phyloP scores from a whole-genome alignment of 1,140 invertebrate genomes.

The Choristoneura fumiferana region DNA sequence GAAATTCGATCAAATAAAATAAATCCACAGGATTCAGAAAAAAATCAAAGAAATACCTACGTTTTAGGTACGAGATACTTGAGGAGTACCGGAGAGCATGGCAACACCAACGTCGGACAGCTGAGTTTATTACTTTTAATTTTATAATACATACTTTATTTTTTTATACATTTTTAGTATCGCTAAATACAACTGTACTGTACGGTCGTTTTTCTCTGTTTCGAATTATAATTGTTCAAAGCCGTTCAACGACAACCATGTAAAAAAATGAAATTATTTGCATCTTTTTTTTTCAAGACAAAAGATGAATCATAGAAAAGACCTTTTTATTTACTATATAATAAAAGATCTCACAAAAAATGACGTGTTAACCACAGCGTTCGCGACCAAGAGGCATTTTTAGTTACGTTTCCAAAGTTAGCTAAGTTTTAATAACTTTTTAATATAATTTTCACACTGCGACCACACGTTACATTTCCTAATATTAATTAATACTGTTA shows the following conservation, averaged over 20 bases:
- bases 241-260: neutral
- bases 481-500: conserved; percentile 65
- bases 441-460: conserved; percentile 16
- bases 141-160: neutral
- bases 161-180: conserved; percentile 9
- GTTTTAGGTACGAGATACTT: neutral
- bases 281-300: neutral
- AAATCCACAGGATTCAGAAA: too few species aligned
- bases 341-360: too few species aligned
- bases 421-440: conserved; percentile 13
- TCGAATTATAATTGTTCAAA: conserved; percentile 2
- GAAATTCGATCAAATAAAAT: neutral
- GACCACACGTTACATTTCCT: conserved; percentile 36
- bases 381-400: conserved; percentile 6
- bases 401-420: conserved; percentile 7
- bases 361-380: neutral
- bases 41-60: conserved; percentile 4
- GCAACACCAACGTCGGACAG: conserved; percentile 5
- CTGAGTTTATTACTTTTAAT: conserved; percentile 7
- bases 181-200: neutral
- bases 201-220: conserved; percentile 4
- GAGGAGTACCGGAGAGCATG: neutral
- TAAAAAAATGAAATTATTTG: conserved; percentile 5
- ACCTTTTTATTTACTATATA: too few species aligned
- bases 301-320: too few species aligned